Conservation (phyloP, 1,140 invertebrate genomes). For the Elymnias hypermnestra region DNA sequence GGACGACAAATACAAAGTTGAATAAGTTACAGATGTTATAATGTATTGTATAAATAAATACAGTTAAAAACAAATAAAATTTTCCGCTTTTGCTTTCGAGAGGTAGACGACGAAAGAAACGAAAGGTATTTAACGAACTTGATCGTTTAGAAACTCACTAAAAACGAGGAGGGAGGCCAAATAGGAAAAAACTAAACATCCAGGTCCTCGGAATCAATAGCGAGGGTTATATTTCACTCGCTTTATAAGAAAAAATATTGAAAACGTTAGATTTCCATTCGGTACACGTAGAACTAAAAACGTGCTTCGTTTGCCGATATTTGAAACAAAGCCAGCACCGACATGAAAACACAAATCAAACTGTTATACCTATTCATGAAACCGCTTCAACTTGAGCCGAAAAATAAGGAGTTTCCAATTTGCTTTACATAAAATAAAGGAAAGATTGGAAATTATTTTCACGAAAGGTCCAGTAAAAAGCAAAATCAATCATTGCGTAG, state of each 20-base stretch:
- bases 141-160: too few species aligned
- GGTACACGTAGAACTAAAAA: constrained; percentile 42
- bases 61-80: too few species aligned
- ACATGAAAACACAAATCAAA: constrained; percentile 59
- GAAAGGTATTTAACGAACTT: too few species aligned
- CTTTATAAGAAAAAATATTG: constrained; percentile 58
- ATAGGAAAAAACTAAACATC: constrained; percentile 1
- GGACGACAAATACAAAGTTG: too few species aligned
- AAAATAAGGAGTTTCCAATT: not conserved
- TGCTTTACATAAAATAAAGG: not conserved
- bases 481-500: too few species aligned
- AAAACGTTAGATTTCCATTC: constrained; percentile 49
- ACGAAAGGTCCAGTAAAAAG: too few species aligned
- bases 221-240: constrained; percentile 35
- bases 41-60: too few species aligned
- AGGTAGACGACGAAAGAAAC: too few species aligned
- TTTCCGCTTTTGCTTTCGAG: too few species aligned
- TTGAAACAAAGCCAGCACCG: constrained; percentile 53
- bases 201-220: constrained; percentile 33
- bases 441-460: not conserved
- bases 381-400: constrained; percentile 25
- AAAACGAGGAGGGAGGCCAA: too few species aligned
- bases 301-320: constrained; percentile 53
- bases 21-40: too few species aligned
- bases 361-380: constrained; percentile 24